Base-by-base conservation (phyloP, 2,113 vertebrate genomes). In the Antidorcas marsupialis region DNA sequence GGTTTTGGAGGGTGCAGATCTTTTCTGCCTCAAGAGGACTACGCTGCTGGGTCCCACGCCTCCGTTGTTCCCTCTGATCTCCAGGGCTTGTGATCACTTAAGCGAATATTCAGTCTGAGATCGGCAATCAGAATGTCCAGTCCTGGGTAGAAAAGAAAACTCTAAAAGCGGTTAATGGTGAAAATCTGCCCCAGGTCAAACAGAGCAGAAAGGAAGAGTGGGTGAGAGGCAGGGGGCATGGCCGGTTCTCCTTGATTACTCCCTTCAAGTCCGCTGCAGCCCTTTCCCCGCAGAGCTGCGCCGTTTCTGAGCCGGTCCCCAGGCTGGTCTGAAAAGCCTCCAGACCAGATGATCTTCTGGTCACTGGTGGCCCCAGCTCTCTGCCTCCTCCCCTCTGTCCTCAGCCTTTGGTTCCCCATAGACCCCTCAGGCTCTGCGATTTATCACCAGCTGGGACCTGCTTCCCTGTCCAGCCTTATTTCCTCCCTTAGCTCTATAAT, bases 261-360 rank as follows among this genome's bases (percentile, higher is more conserved):
- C 55, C n/a, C 50, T 76, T 79, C 59, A 39, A 2, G 23, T 21
- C n/a, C n/a, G 53, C n/a, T 5, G n/a, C 23, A 17, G 74, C 28
- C 21, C 15, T 2, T 3, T 14, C 52, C 25, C 17, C 0, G 2
- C 21, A 52, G 53, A 36, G n/a, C 45, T 6, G 6, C 33, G n/a
- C 57, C 36, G 10, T 9, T 23, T 67, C 87, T 25, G 50, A n/a
- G 50, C 25, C 43, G 50, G 62, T 33, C n/a, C 59, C 6, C 15
- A 9, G 52, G 79, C 86, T 50, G n/a, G 67, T 71, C n/a, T 12
- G 33, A 55, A 90, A 50, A 85, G 25, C 79, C 17, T 87, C 25
- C 43, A 52, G 62, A n/a, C 30, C 3, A 5, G 12, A 28, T 0
- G 47, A 59, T 50, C 27, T 76, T 39, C 11, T 76, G 86, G 28